Evolutionary conservation across 1,140 invertebrate genomes (phyloP).

Genomic region (Gonioctena quinquepunctata): DNA sequence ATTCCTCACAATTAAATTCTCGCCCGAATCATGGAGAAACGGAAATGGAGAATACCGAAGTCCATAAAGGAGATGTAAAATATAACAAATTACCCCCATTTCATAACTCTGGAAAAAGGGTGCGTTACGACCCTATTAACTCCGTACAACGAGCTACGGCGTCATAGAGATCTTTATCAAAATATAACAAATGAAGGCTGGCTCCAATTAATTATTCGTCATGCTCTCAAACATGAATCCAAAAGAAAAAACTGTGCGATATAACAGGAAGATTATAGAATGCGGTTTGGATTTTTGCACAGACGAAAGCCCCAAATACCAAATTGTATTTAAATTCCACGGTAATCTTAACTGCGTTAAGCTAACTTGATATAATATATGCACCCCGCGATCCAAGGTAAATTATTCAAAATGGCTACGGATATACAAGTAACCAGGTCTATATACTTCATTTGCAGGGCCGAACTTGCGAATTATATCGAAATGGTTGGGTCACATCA

Average conservation of each 20-base stretch:
- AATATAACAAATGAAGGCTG: not conserved
- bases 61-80: not conserved
- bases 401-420: conserved; percentile 20
- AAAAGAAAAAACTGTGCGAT: not conserved
- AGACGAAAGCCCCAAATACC: conserved; percentile 12
- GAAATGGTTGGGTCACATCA: too few species aligned
- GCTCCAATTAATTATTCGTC: not conserved
- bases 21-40: not conserved
- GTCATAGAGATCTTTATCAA: not conserved
- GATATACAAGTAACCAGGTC: conserved; percentile 8
- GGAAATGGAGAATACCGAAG: not conserved
- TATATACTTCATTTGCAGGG: not conserved
- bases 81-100: not conserved
- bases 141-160: not conserved
- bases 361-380: conserved; percentile 18
- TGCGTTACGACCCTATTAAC: not conserved
- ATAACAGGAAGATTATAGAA: not conserved
- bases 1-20: not conserved
- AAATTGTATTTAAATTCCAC: conserved; percentile 19
- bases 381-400: conserved; percentile 15
- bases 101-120: not conserved
- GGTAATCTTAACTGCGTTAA: conserved; percentile 17
- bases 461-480: too few species aligned
- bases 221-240: not conserved
- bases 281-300: not conserved